Conservation (phyloP, 2,888 invertebrate genomes). For the Plebejus melissa region DNA sequence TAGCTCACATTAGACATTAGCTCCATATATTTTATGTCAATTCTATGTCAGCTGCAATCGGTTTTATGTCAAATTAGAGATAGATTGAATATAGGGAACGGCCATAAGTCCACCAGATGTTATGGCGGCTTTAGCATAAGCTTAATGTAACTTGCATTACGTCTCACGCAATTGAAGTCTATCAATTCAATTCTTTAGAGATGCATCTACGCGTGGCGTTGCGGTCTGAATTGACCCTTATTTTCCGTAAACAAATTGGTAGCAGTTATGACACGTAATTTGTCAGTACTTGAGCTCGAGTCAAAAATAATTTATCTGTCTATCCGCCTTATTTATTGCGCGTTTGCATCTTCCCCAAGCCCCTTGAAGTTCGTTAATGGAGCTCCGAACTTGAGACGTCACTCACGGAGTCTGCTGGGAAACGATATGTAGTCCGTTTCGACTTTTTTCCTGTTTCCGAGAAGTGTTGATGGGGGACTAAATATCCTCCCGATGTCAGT, state of each 20-base stretch:
- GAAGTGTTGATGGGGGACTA: conserved; percentile 61
- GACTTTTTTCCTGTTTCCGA: conserved; percentile 52
- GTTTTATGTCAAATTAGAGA: no score
- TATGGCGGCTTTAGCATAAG: no score
- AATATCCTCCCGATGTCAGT: conserved; percentile 40
- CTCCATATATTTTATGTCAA: no score
- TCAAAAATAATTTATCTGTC: conserved; percentile 79
- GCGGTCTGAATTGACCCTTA: no score
- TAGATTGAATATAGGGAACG: no score
- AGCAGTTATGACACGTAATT: conserved; percentile 76
- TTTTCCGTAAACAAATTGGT: conserved; percentile 53
- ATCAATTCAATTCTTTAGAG: no score
- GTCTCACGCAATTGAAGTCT: no score
- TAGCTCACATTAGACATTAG: no score
- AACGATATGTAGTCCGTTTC: conserved; percentile 51
- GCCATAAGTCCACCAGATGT: no score
- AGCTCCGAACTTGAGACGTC: conserved; percentile 64
- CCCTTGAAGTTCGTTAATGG: conserved; percentile 73
- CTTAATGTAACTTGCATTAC: no score
- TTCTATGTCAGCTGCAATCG: no score
- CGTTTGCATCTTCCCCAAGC: conserved; percentile 71
- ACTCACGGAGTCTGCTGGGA: conserved; percentile 45
- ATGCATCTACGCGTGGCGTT: no score
- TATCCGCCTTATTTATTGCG: conserved; percentile 76
- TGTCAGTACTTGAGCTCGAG: conserved; percentile 70